Conservation (phyloP, 2,113 vertebrate genomes). For the Anarrhichthys ocellatus region DNA sequence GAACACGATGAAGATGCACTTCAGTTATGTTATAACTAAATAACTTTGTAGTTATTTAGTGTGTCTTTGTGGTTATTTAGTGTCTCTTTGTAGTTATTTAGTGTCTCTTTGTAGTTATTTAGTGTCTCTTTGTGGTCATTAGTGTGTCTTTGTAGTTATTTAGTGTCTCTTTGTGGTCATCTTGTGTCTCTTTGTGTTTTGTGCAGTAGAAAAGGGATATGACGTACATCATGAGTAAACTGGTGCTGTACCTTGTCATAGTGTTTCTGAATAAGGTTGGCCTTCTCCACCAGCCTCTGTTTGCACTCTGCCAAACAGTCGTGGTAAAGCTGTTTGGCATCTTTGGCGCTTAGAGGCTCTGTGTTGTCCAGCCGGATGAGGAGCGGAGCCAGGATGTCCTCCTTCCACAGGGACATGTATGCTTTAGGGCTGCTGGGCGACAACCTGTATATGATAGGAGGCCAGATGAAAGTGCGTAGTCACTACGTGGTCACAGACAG, state of each 20-base stretch:
- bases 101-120: too few species aligned
- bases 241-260: conserved; percentile 82
- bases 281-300: conserved; percentile 76
- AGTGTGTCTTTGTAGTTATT: too few species aligned
- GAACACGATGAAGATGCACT: too few species aligned
- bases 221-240: neutral
- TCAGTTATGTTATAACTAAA: too few species aligned
- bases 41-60: too few species aligned
- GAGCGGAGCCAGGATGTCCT: conserved; percentile 86
- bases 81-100: too few species aligned
- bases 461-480: conserved; percentile 90
- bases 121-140: too few species aligned
- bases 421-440: conserved; percentile 83
- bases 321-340: conserved; percentile 77
- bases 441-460: conserved; percentile 87
- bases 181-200: too few species aligned
- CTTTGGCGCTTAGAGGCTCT: conserved; percentile 65
- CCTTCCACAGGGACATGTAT: conserved; percentile 87
- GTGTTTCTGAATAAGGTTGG: conserved; percentile 85
- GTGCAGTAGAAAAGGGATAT: neutral
- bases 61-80: too few species aligned
- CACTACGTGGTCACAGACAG: conserved; percentile 89
- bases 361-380: conserved; percentile 72
- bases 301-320: conserved; percentile 83
- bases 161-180: too few species aligned